These are phyloP conservation scores for Xylota sylvarum DNA, from an alignment of 2,888 invertebrate species.

Conservation along the genomic window DNA sequence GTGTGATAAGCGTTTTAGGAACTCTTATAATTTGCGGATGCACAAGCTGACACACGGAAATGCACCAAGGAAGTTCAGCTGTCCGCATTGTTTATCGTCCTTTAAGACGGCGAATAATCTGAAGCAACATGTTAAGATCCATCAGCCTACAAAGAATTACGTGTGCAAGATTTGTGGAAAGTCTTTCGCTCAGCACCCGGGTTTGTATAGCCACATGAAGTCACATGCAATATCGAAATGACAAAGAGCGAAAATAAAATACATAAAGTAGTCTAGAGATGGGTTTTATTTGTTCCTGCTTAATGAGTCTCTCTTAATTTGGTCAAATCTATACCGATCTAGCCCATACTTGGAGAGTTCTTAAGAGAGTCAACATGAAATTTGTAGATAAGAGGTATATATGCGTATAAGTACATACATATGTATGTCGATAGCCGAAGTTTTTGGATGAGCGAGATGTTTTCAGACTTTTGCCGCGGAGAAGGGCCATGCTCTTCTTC, in stretches of 20 bases:
- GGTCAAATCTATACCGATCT: too few species aligned
- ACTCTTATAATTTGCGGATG: conserved; percentile 62
- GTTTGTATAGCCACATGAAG: conserved; percentile 77
- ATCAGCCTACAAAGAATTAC: conserved; percentile 65
- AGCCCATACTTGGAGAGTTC: too few species aligned
- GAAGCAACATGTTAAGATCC: conserved; percentile 72
- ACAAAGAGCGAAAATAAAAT: neutral
- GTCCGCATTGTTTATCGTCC: conserved; percentile 52
- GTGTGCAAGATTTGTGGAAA: conserved; percentile 74
- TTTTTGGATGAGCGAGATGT: too few species aligned
- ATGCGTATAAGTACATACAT: too few species aligned
- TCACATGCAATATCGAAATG: conserved; percentile 61
- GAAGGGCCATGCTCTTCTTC: too few species aligned
- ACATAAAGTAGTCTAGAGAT: too few species aligned
- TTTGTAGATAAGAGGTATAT: too few species aligned
- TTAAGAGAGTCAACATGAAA: too few species aligned
- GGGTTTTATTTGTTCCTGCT: too few species aligned
- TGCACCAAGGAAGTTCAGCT: conserved; percentile 57
- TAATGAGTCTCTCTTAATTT: too few species aligned
- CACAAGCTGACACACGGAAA: conserved; percentile 67
- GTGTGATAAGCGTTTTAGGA: conserved; percentile 74
- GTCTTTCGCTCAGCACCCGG: conserved; percentile 76
- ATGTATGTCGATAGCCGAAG: too few species aligned
- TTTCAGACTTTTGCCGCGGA: too few species aligned
- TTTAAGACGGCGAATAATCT: conserved; percentile 69